phyloP scores from a whole-genome alignment of 1,140 invertebrate genomes.

The Drosophila lowei region DNA sequence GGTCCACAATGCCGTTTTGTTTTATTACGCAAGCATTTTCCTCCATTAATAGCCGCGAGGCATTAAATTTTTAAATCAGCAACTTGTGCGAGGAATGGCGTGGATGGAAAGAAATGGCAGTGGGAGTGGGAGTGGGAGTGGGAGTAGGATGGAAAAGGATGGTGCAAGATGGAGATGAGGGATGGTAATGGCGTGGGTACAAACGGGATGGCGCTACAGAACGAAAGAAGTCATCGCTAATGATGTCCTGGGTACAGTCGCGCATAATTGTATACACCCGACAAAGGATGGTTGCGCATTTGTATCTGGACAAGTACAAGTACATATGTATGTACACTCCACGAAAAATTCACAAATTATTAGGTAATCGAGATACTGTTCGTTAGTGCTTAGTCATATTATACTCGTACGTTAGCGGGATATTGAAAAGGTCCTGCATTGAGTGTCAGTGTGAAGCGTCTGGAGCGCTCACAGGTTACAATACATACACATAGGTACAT shows the following conservation, averaged over 20 bases:
- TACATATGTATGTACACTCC: too few relatives aligned
- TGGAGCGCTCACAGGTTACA: too few relatives aligned
- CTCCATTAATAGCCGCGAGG: conserved; percentile 78
- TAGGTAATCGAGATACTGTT: too few relatives aligned
- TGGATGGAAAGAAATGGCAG: conserved; percentile 21
- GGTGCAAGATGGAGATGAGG: neutral
- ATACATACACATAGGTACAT: too few relatives aligned
- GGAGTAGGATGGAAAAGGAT: neutral
- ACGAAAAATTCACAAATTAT: too few relatives aligned
- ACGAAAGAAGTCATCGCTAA: conserved; percentile 35
- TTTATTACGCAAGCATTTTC: conserved; percentile 79
- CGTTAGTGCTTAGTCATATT: too few relatives aligned
- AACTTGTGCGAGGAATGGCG: conserved; percentile 21
- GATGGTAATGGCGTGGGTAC: conserved; percentile 23
- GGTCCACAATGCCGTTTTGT: conserved; percentile 59
- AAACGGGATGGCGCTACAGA: conserved; percentile 13
- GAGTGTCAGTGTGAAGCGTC: too few relatives aligned
- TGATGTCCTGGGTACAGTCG: conserved; percentile 60
- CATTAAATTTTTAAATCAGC: conserved; percentile 80
- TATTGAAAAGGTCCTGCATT: too few relatives aligned
- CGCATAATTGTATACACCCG: conserved; percentile 34
- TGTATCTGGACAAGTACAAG: too few relatives aligned
- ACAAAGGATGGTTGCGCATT: neutral
- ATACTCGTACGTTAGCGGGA: too few relatives aligned
- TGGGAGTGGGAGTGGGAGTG: neutral